Conservation (phyloP, 2,888 invertebrate species). For the Nephrotoma flavescens region DNA sequence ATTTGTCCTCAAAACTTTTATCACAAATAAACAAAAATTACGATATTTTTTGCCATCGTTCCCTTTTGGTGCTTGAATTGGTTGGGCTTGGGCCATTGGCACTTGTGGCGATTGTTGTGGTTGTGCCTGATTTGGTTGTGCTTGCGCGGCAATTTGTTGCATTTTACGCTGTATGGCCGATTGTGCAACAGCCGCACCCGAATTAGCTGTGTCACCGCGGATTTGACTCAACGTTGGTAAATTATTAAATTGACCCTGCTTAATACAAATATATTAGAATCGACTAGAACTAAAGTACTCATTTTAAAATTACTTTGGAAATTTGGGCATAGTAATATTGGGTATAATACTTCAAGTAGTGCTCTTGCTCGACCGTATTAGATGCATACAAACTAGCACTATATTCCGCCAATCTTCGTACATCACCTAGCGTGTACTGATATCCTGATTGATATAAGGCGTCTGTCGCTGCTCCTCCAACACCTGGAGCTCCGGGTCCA, state of each 20-base stretch:
- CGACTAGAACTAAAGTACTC: not conserved
- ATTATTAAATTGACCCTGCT: conserved; percentile 19
- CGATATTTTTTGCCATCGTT: conserved; percentile 51
- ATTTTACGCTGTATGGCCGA: conserved; percentile 51
- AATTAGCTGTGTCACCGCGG: conserved; percentile 43
- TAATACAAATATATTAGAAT: not conserved
- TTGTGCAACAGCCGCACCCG: conserved; percentile 79
- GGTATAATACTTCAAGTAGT: conserved; percentile 55
- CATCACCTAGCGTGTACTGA: conserved; percentile 43
- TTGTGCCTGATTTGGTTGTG: conserved; percentile 29
- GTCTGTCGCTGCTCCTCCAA: not conserved
- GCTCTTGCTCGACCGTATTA: conserved; percentile 51
- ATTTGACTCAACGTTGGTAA: conserved; percentile 22
- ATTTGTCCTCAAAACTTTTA: not conserved
- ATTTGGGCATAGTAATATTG: conserved; percentile 47
- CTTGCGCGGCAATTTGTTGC: conserved; percentile 18
- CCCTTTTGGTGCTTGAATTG: conserved; percentile 33
- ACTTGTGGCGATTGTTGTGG: conserved; percentile 17
- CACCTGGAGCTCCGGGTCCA: not conserved
- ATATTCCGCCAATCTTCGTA: conserved; percentile 59
- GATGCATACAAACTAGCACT: conserved; percentile 61
- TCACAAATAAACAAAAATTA: conserved; percentile 23
- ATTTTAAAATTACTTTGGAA: conserved; percentile 15
- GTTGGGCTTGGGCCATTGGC: not conserved
- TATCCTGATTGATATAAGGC: conserved; percentile 13